Conservation (phyloP, 2,797 vertebrate genomes). For the Onychomys leucogaster region DNA sequence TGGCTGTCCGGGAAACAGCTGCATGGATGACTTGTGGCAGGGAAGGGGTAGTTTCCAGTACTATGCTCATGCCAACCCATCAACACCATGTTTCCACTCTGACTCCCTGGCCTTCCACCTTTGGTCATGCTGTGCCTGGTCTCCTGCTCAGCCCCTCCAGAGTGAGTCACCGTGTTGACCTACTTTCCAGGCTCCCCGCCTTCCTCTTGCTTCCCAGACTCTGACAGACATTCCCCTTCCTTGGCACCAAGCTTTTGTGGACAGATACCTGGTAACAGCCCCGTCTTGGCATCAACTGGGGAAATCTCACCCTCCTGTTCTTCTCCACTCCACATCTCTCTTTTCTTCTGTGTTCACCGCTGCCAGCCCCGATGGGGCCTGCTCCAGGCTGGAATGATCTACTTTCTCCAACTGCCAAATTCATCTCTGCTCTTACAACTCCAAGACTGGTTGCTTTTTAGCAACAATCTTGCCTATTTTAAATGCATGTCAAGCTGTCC, state of each 20-base stretch:
- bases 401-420: constrained; percentile 24
- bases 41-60: not conserved
- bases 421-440: constrained; percentile 19
- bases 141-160: constrained; percentile 10
- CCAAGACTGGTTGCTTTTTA: not conserved
- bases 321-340: not conserved
- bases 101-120: constrained; percentile 50
- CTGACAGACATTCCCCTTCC: constrained; percentile 54
- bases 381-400: not conserved
- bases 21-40: not conserved
- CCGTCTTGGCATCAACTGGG: not conserved
- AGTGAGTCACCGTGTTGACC: constrained; percentile 70
- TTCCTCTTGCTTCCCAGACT: constrained; percentile 58
- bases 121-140: constrained; percentile 36
- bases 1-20: not conserved
- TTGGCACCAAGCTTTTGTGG: not conserved
- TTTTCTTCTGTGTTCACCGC: not conserved
- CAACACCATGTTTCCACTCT: not conserved
- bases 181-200: constrained; percentile 52
- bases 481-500: not conserved
- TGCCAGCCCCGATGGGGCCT: not conserved
- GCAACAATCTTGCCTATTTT: not conserved
- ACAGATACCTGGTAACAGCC: constrained; percentile 48
- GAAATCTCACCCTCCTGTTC: not conserved
- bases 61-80: not conserved